Evolutionary conservation across 2,113 vertebrate genomes (phyloP), one percentile per base, ranked within the genome.

Genomic region (Zosterops pallidus): DNA sequence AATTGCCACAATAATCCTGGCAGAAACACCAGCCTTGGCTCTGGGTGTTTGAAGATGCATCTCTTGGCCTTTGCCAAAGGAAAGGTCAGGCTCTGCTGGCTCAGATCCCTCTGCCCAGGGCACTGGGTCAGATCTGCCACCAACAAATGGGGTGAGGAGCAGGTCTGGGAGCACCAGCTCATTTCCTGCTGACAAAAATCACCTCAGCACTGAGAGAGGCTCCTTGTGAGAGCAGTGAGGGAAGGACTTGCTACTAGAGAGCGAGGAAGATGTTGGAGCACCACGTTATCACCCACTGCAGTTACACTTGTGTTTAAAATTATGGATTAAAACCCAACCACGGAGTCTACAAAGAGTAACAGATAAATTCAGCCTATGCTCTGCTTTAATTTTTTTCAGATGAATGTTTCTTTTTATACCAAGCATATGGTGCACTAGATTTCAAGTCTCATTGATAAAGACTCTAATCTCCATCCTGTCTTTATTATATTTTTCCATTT

Each of bases 391-490:
- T 96, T 90, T 90, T 82, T 90, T 86, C 90, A 71, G 76, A 92
- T 75, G 41, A 86, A 87, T 62, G 60, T 95, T 91, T 93, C 92
- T 83, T 95, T 96, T 93, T 87, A 86, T 89, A 87, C 59, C 82
- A 84, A 92, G 90, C 95, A 96, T 93, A 97, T 95, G 92, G 94
- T 63, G 74, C 80, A 52, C 81, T 93, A 94, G 80, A 94, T 97
- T 95, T 89, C 86, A 35, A 96, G 84, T 93, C 92, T 86, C 96
- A 94, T 96, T 96, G 95, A 96, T 96, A 91, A 88, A 93, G 94
- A 77, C 81, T 88, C 68, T 68, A 89, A 92, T 96, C 86, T 93
- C 86, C 23, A 35, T 47, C 60, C 35, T 46, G 75, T 33, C 79
- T 91, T 90, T 84, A 96, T 96, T 95, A 95, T 93, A 94, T 92